Conservation (phyloP, 2,113 vertebrate species). For the Fulica atra region DNA sequence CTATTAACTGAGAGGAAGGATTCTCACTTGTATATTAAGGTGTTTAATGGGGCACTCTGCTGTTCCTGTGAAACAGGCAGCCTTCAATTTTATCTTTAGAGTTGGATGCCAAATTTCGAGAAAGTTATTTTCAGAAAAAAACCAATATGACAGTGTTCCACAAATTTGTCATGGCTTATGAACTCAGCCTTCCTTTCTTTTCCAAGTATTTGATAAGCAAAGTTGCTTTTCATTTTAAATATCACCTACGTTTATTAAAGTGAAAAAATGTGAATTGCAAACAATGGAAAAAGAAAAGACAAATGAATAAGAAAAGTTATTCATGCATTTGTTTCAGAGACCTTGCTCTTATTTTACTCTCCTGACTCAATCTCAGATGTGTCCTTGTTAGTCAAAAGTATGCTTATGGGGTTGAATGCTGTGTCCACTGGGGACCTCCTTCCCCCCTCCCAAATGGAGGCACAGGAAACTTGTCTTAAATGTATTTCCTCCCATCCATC, state of each 20-base stretch:
- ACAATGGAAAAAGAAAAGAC: neutral
- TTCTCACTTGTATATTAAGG: neutral
- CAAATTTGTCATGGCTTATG: neutral
- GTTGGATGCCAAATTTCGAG: neutral
- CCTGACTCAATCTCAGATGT: neutral
- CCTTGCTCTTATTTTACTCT: neutral
- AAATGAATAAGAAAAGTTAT: neutral
- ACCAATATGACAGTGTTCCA: neutral
- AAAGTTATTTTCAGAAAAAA: neutral
- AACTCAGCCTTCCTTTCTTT: neutral
- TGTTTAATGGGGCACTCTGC: neutral
- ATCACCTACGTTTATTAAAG: neutral
- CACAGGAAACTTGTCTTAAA: constrained; percentile 36
- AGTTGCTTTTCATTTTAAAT: neutral
- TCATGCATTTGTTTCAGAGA: neutral
- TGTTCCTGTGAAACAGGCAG: neutral
- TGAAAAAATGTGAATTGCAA: neutral
- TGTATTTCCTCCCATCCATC: constrained; percentile 3
- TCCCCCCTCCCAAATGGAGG: neutral
- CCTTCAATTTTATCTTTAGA: neutral
- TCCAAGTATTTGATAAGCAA: neutral
- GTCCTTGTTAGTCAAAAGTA: neutral
- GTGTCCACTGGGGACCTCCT: neutral
- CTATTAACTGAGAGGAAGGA: neutral
- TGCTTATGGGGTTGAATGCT: neutral